These are phyloP conservation scores for Plebejus argus DNA, from an alignment of 2,888 invertebrate genomes.

Conservation along the genomic window DNA sequence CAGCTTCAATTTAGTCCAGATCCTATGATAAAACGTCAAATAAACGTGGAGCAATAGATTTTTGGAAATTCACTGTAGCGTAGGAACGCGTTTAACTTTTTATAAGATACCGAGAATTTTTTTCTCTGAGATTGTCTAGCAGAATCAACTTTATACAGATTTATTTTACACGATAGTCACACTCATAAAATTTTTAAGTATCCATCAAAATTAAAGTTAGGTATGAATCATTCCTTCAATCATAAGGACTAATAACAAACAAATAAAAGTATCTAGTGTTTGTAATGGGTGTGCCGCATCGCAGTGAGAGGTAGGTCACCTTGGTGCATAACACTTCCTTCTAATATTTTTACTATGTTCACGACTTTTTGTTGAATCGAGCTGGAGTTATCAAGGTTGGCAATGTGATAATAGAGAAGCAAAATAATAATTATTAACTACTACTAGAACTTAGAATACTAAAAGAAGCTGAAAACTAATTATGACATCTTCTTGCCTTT, in stretches of 20 bases:
- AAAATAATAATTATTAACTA: background rate
- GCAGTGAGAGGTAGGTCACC: conserved; percentile 55
- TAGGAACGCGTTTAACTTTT: no score
- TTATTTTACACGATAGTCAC: no score
- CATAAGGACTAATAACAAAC: background rate
- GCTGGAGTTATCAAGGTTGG: background rate
- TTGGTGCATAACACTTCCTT: conserved; percentile 55
- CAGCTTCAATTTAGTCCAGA: background rate
- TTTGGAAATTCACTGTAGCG: background rate
- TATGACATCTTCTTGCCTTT: no score
- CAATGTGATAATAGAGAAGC: background rate
- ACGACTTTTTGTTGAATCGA: conserved; percentile 4
- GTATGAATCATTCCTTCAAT: no score
- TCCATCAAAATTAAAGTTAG: no score
- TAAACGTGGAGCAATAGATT: background rate
- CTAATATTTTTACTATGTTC: conserved; percentile 43
- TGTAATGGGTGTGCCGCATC: conserved; percentile 49
- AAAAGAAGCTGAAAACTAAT: no score
- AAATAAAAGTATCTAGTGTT: conserved; percentile 43
- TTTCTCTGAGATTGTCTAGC: no score
- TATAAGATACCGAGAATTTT: no score
- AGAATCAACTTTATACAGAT: no score
- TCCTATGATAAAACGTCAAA: background rate
- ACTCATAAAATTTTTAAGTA: no score
- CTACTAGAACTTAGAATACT: background rate